Evolutionary conservation across 2,113 vertebrate species (phyloP), one percentile per base, ranked within the genome.

Genomic region (Cinclus mexicanus): DNA sequence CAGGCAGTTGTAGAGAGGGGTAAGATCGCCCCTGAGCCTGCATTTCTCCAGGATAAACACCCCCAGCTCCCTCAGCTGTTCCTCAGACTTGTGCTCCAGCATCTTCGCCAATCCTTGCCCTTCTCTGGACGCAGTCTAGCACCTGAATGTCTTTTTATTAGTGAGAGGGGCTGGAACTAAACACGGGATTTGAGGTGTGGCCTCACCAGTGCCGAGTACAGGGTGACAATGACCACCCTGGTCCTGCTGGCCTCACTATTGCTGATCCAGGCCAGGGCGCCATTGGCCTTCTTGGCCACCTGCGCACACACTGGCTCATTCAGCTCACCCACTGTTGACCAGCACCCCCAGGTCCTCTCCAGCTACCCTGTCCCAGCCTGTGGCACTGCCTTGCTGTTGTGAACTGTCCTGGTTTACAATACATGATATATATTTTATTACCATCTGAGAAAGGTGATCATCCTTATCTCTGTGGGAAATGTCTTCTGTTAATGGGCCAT

Each of bases 301-400:
- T 35, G 46, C 61, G 20, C 28, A 75, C 17, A 12, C 20, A 0
- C 20, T 26, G 47, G 39, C 9, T 68, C 17, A 3, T 31, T 28
- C 70, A 75, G 29, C 10, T 53, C 53, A 89, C 28, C 6, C 44
- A 21, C 28, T 39, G 28, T 1, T 6, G 17, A 29, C 22, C 60
- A 35, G 65, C n/a, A 71, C 5, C 1, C 23, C 12, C 41, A 23
- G 69, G 13, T 18, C 20, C 11, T 68, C 55, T 17, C n/a, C 55
- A 69, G 47, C 8, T 41, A 21, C 39, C 39, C 56, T 44, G 3
- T 13, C n/a, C 11, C 21, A 41, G 3, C n/a, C 47, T 42, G 8
- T 14, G 9, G 33, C 1, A 2, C 11, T 53, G 46, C 16, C 16
- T 12, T 1, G 2, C 7, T 25, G 47, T 3, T 41, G 33, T 57